A percentile compares a stretch with the other conserved stretches of the same genome.
These are phyloP conservation scores for Alethe diademata DNA, from an alignment of 2,113 vertebrate genomes.

Conservation along the genomic window DNA sequence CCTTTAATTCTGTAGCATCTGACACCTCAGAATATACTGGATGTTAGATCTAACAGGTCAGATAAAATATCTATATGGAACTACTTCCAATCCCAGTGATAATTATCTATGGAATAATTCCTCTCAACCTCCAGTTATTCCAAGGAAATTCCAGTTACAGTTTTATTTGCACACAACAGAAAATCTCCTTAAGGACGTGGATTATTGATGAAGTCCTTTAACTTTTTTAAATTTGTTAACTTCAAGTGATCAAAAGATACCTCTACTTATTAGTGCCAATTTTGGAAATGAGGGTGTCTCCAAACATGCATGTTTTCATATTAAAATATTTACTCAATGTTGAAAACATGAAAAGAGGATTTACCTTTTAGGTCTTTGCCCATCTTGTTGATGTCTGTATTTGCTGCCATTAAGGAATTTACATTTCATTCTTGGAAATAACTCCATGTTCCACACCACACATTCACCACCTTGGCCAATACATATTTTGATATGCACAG, in stretches of 20 bases:
- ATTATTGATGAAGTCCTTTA: neutral
- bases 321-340: neutral
- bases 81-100: neutral
- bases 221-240: neutral
- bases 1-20: neutral
- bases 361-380: conserved; percentile 90
- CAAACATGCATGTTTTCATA: neutral
- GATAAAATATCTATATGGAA: fast-evolving
- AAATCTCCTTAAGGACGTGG: neutral
- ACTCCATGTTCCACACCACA: neutral
- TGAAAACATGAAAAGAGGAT: neutral
- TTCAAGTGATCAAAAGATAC: neutral
- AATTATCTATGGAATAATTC: neutral
- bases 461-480: neutral
- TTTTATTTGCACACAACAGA: neutral
- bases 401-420: conserved; percentile 66
- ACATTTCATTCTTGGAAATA: neutral
- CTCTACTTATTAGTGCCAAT: neutral
- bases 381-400: conserved; percentile 88
- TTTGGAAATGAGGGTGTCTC: neutral
- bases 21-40: neutral
- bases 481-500: neutral
- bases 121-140: neutral
- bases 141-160: neutral
- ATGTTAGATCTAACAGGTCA: neutral